Conservation (phyloP, 2,113 vertebrate species). For the Tringa solitaria region DNA sequence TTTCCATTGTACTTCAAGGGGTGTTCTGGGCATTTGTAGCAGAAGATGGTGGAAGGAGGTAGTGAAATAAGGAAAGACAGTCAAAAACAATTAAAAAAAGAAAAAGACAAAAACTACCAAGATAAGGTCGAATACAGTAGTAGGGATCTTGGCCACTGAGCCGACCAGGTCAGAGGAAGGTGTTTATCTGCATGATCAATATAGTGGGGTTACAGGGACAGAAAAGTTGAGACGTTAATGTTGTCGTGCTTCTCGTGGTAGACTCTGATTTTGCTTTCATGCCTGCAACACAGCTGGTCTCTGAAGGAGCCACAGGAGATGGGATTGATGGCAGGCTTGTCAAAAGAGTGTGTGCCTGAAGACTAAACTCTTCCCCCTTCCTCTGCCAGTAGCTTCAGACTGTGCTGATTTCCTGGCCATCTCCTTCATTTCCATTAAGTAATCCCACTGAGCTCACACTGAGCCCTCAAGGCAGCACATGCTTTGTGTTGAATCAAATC, state of each 20-base stretch:
- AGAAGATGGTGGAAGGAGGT: neutral
- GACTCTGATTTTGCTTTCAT: neutral
- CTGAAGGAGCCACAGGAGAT: neutral
- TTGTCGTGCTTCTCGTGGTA: neutral
- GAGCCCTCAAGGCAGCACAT: neutral
- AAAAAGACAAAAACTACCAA: neutral
- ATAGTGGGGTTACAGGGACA: neutral
- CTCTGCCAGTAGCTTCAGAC: neutral
- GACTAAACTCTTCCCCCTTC: neutral
- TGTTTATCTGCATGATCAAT: neutral
- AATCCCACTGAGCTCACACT: neutral
- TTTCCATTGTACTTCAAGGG: neutral
- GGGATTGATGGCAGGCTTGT: neutral
- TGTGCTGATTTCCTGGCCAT: neutral
- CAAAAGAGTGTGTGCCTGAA: neutral
- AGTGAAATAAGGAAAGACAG: neutral
- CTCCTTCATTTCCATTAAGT: neutral
- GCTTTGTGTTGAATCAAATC: neutral
- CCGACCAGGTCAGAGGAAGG: neutral
- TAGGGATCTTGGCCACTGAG: neutral
- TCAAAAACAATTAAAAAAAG: neutral
- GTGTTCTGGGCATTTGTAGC: neutral
- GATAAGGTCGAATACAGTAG: neutral
- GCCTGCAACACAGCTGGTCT: neutral
- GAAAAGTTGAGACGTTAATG: neutral